Evolutionary conservation across 2,888 invertebrate species (phyloP), one percentile per base, ranked within the genome.

Genomic region (Zaprionus lineosus): DNA sequence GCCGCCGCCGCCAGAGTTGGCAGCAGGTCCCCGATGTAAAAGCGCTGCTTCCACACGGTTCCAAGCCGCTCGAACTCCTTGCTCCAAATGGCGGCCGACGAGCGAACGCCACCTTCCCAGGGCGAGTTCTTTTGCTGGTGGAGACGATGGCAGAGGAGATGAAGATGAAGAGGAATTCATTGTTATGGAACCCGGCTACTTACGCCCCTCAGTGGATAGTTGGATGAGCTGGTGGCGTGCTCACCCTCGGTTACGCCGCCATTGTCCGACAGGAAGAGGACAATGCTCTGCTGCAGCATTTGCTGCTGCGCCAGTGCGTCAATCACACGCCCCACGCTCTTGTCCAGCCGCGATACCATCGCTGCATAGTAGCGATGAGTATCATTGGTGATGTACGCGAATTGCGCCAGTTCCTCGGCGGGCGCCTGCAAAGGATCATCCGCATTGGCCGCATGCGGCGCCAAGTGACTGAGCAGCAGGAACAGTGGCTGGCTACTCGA

Each of bases 241-340:
- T 92, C 78, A 0, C 96, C 96, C 46, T 91, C 89, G 0, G 95
- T 94, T 55, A 95, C 95, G 0, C 94, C 96, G 0, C 97, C 96
- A 87, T 98, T 98, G 87, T 98, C 98, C 3, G 96, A 95, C 68
- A 95, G 92, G 87, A 98, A 98, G 0, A 96, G 88, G 47, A 98
- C 91, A 18, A 98, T 93, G 0, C 96, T 95, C 87, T 98, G 94
- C 37, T 96, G 91, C 62, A 97, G 91, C 89, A 97, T 93, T 2
- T 92, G 91, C 61, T 92, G 93, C 0, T 92, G 87, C 15, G 92
- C 90, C 31, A 98, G 90, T 1, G 95, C 93, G 40, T 92, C 86
- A 0, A 97, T 92, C 5, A 98, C 92, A 41, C 92, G 91, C 0
- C 96, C 97, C 1, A 98, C 93, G 39, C 97, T 95, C 52, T 94